Base-by-base conservation (phyloP, 2,888 invertebrate genomes). In the Drosophila atripex region DNA sequence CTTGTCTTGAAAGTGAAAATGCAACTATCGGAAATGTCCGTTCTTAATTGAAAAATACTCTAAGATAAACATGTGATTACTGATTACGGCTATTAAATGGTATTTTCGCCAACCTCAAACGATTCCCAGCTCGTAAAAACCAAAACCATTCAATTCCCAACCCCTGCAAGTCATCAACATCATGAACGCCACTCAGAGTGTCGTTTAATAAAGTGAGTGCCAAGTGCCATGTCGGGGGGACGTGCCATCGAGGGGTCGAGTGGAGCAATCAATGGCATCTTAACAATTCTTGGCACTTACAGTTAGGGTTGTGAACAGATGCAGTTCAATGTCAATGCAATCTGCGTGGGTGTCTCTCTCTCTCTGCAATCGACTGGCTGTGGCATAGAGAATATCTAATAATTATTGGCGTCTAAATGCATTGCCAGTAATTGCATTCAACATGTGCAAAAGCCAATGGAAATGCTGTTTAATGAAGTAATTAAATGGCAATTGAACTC, bases 381-480 rank as follows among this genome's bases (percentile, higher is more conserved):
- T 41, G 12, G 14, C 39, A 23, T 28, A 28, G 9, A 28, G 28
- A 9, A 28, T 28, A 28, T 73, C 71, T 55, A 57, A 75, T 86
- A 80, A 80, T 80, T 69, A 76, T 74, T 75, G 85, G 78, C 80
- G 80, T 82, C 86, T 78, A 84, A 80, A 78, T 76, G 85, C 72
- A 72, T 64, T 12, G 56, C 53, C 60, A 51, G 61, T 77, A 77
- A 80, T 80, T 83, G 71, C 74, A 69, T 72, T 66, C 78, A 86
- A 78, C 76, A 86, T 78, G 80, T 74, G 82, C 69, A 47, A 71
- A 23, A 47, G 25, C 18, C 50, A 39, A 50, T 51, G 63, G 39
- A 45, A 53, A 30, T 46, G 52, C 63, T 78, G 66, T 66, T 69
- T 78, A 84, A 59, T 77, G 55, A 77, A 64, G 84, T 71, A 79